Base-by-base conservation (phyloP, 2,113 vertebrate species). In the Natator depressus region DNA sequence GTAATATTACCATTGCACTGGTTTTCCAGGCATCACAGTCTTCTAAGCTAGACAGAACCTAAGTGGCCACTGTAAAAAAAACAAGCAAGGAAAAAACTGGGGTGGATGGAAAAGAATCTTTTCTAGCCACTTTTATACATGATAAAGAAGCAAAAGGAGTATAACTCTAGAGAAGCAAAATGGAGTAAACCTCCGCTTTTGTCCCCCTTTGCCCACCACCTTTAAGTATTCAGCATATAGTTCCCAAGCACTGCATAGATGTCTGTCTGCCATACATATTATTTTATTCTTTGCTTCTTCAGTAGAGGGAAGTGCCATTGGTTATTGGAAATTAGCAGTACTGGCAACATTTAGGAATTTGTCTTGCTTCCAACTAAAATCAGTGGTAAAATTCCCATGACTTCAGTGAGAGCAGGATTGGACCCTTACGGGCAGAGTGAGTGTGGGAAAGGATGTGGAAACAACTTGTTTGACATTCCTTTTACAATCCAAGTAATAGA, bases 401-500 rank as follows among this genome's bases (percentile, higher is more conserved):
- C 6, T 47, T 47, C 38, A 27, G 42, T 27, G 75, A 47, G 22
- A 78, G 25, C 46, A 47, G 75, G 75, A 78, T 78, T 7, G 42
- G 22, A 42, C 24, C 38, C 13, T 47, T 78, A 29, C 5, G 7
- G 42, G 42, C 11, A 27, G 25, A 78, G 24, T 46, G 12, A 47
- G 42, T 78, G 22, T 78, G 42, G 42, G 38, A 13, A 78, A 27
- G 38, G 24, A 78, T 78, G 42, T 47, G 75, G 42, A 78, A 42
- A 47, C 12, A 29, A 78, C 38, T 42, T 75, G 22, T 75, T 42
- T 75, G 72, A 10, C 22, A 11, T 0, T 1, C 79, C 50, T 93
- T 54, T 93, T 94, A 57, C 89, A 85, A 25, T 82, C 95, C 89
- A 95, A 91, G 24, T 96, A 89, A 90, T 49, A 87, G 96, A 83